Conservation (phyloP, 2,888 invertebrate genomes). For the Pseudolycoriella hygida region DNA sequence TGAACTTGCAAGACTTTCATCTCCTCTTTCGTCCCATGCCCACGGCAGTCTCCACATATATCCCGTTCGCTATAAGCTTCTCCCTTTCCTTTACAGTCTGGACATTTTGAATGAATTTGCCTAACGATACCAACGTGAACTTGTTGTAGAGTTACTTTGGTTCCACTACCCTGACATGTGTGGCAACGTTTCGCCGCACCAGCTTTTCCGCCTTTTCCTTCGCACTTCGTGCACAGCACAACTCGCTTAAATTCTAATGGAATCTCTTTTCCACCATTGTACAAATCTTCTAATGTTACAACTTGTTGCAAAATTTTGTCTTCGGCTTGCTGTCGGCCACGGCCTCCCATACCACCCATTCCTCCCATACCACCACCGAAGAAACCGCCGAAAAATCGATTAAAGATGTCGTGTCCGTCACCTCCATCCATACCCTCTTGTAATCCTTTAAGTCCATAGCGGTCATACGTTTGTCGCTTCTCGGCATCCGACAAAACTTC, state of each 20-base stretch:
- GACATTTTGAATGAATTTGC: constrained; percentile 41
- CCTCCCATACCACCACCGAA: constrained; percentile 25
- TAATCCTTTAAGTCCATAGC: constrained; percentile 70
- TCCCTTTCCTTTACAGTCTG: constrained; percentile 49
- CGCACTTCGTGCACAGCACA: constrained; percentile 20
- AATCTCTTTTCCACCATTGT: constrained; percentile 65
- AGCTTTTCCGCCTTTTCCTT: constrained; percentile 43
- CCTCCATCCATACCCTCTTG: constrained; percentile 56
- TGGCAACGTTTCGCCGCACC: constrained; percentile 49
- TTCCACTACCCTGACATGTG: constrained; percentile 60
- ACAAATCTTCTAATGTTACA: constrained; percentile 79
- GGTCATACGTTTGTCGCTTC: constrained; percentile 72
- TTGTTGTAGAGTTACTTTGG: constrained; percentile 17
- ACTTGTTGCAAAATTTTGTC: constrained; percentile 69
- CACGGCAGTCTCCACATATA: constrained; percentile 64
- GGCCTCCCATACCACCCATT: constrained; percentile 30
- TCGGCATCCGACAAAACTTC: constrained; percentile 81
- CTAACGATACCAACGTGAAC: constrained; percentile 30
- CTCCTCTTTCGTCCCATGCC: constrained; percentile 67
- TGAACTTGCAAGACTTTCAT: constrained; percentile 73
- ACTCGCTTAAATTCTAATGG: constrained; percentile 20
- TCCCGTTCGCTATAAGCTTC: constrained; percentile 63
- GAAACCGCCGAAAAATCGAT: constrained; percentile 43
- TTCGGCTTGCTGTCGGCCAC: constrained; percentile 46
- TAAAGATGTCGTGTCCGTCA: constrained; percentile 45